phyloP scores from a whole-genome alignment of 2,888 invertebrate genomes.

The Stenchaetothrips biformis region DNA sequence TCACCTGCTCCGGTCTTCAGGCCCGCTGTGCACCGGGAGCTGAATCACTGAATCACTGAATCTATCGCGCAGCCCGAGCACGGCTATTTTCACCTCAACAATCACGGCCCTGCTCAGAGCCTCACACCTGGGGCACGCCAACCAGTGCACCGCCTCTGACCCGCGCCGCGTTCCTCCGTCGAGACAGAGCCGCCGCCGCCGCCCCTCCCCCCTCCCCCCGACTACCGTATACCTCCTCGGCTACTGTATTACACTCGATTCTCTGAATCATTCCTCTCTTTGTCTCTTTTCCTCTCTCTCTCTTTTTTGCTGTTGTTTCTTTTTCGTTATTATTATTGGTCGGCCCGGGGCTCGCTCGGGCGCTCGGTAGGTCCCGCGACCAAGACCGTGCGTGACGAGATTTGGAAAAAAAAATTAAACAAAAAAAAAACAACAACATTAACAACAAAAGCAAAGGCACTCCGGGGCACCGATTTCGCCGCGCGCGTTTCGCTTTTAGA shows the following conservation, averaged over 20 bases:
- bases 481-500: too few species aligned
- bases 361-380: too few species aligned
- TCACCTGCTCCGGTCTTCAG: too few species aligned
- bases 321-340: too few species aligned
- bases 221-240: background rate
- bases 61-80: too few species aligned
- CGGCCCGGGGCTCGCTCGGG: too few species aligned
- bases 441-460: too few species aligned
- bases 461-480: too few species aligned
- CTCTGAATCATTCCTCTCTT: background rate
- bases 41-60: background rate
- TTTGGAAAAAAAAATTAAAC: too few species aligned
- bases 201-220: background rate
- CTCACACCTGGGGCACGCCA: background rate
- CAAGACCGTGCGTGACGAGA: too few species aligned
- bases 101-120: background rate
- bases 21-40: background rate
- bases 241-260: constrained; percentile 17
- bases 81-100: background rate
- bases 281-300: background rate
- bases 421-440: too few species aligned
- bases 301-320: too few species aligned
- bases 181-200: background rate
- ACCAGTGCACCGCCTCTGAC: background rate
- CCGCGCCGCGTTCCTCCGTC: background rate